Percentiles rank a stretch among this genome's conserved stretches.
phyloP scores from a whole-genome alignment of 2,888 invertebrate species.

The Drosophila koepferae region DNA sequence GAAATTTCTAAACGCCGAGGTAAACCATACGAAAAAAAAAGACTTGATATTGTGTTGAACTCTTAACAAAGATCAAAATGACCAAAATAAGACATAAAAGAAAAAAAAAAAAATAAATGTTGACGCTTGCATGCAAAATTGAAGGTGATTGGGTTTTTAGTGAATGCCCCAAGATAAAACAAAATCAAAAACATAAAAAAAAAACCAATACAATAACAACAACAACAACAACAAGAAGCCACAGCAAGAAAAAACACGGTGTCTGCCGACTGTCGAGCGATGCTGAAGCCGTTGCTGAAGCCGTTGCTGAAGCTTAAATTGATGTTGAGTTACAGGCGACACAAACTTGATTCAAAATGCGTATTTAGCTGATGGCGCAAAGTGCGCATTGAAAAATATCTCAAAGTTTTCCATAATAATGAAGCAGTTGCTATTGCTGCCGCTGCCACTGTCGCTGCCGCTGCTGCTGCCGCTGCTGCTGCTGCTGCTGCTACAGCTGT shows the following conservation, averaged over 20 bases:
- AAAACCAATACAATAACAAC: background rate
- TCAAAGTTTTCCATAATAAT: conserved; percentile 42
- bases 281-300: conserved; percentile 9
- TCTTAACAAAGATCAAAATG: conserved; percentile 11
- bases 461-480: background rate
- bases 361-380: conserved; percentile 29
- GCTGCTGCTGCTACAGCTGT: background rate
- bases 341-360: conserved; percentile 50
- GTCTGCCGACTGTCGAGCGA: conserved; percentile 2
- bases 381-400: conserved; percentile 20
- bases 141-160: conserved; percentile 68
- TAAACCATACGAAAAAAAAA: conserved; percentile 20
- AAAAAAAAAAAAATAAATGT: conserved; percentile 9
- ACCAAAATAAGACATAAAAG: conserved; percentile 10
- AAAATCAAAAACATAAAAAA: conserved; percentile 6
- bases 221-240: conserved; percentile 15
- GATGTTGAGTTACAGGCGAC: conserved; percentile 5
- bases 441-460: background rate
- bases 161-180: conserved; percentile 22
- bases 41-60: conserved; percentile 12
- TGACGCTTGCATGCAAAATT: conserved; percentile 49
- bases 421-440: background rate
- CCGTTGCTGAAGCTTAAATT: conserved; percentile 4
- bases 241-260: background rate
- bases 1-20: conserved; percentile 51